phyloP scores from a whole-genome alignment of 2,888 invertebrate species.

The Leptinotarsa juncta region DNA sequence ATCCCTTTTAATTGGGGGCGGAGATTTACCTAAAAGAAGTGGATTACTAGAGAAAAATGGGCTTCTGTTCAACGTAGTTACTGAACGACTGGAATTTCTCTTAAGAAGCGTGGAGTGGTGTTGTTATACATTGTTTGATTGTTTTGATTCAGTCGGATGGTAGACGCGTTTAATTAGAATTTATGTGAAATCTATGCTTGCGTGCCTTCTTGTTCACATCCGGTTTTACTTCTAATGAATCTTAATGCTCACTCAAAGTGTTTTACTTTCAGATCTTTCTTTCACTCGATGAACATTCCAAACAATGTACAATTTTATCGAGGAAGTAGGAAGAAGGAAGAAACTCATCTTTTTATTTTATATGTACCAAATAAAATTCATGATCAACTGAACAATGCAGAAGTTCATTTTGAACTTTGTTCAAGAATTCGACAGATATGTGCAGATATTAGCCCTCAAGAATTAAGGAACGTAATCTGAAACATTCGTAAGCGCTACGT shows the following conservation, averaged over 20 bases:
- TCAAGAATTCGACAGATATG: no score
- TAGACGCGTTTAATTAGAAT: constrained; percentile 15
- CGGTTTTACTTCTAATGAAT: constrained; percentile 14
- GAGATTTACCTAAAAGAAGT: constrained; percentile 1
- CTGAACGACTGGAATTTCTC: background rate
- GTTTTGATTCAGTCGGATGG: constrained; percentile 13
- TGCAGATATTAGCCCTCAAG: no score
- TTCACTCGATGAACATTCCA: background rate
- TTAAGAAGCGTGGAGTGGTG: background rate
- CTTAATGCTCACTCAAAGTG: constrained; percentile 1
- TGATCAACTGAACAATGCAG: no score
- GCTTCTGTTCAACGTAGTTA: background rate
- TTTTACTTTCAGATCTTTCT: constrained; percentile 12
- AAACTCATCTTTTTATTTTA: no score
- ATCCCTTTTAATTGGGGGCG: constrained; percentile 9
- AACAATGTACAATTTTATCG: background rate
- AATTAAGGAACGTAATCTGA: no score
- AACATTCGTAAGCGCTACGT: no score
- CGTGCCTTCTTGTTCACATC: constrained; percentile 17
- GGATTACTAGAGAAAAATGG: background rate
- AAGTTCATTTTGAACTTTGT: no score
- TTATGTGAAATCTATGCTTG: constrained; percentile 11
- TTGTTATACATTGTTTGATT: constrained; percentile 4
- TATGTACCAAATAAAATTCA: no score
- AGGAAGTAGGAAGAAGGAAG: no score